These are phyloP conservation scores for Hucho hucho DNA, from an alignment of 2,113 vertebrate genomes.

Conservation along the genomic window DNA sequence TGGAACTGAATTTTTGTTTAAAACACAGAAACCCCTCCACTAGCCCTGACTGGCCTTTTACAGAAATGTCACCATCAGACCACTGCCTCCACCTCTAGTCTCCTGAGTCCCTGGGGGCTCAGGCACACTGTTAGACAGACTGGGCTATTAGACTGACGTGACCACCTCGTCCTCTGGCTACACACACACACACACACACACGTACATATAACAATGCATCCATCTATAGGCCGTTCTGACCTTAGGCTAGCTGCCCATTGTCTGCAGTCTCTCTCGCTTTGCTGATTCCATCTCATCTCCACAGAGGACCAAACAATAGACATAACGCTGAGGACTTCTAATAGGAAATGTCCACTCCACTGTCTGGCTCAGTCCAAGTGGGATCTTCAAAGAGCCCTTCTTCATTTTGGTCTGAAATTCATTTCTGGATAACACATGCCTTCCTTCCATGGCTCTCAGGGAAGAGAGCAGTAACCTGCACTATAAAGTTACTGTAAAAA, in stretches of 20 bases:
- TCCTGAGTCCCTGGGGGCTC: no score
- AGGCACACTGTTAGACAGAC: no score
- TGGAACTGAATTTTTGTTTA: no score
- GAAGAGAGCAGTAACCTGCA: no score
- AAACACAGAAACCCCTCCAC: background rate
- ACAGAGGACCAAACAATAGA: background rate
- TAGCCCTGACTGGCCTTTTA: slow-evolving; percentile 25
- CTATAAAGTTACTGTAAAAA: no score
- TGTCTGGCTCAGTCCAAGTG: background rate
- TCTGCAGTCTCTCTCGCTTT: background rate
- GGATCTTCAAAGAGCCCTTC: background rate
- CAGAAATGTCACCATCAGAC: slow-evolving; percentile 37
- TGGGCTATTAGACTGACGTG: no score
- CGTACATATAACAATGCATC: background rate
- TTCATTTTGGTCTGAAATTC: background rate
- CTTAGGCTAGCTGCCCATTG: background rate
- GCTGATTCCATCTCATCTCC: background rate
- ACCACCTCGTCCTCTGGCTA: background rate
- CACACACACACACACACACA: slow-evolving; percentile 1
- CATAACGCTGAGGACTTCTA: background rate
- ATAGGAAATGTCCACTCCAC: slow-evolving; percentile 2
- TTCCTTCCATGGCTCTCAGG: no score
- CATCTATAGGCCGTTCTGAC: background rate
- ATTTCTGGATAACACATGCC: no score
- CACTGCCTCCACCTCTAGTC: background rate